Evolutionary conservation across 2,888 invertebrate species (phyloP).

Genomic region (Tigriopus californicus): DNA sequence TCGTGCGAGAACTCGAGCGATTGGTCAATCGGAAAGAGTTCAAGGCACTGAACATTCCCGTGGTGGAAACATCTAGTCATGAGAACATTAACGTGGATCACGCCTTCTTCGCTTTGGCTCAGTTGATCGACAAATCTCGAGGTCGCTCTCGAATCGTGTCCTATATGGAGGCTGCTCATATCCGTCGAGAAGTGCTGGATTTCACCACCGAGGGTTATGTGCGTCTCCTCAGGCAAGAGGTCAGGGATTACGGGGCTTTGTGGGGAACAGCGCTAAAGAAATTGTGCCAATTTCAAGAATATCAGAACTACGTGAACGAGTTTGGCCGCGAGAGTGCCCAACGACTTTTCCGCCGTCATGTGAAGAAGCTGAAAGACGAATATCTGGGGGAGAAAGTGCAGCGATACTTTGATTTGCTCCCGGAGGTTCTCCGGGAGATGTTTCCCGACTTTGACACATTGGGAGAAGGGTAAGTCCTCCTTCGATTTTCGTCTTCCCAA

Average conservation of each 20-base stretch:
- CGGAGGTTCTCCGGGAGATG: conserved; percentile 52
- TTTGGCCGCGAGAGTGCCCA: conserved; percentile 65
- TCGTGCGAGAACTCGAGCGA: conserved; percentile 65
- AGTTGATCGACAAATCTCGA: conserved; percentile 68
- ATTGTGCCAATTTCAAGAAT: conserved; percentile 67
- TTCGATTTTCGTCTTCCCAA: background rate
- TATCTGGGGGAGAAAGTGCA: conserved; percentile 53
- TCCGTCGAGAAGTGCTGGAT: conserved; percentile 69
- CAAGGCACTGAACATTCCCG: conserved; percentile 49
- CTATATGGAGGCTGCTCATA: conserved; percentile 62
- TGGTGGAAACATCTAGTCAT: conserved; percentile 87
- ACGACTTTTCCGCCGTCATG: conserved; percentile 55
- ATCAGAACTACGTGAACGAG: conserved; percentile 53
- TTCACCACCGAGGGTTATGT: conserved; percentile 72
- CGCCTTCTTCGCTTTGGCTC: conserved; percentile 64
- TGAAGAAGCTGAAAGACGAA: conserved; percentile 60
- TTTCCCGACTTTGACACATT: conserved; percentile 53
- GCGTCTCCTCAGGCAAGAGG: conserved; percentile 19
- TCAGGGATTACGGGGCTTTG: conserved; percentile 43
- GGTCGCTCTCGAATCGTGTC: conserved; percentile 46
- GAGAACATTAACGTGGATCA: conserved; percentile 89
- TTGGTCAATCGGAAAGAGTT: conserved; percentile 75
- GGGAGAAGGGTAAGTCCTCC: conserved; percentile 36
- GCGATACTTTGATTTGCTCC: conserved; percentile 54
- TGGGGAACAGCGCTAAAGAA: conserved; percentile 75